A percentile compares a stretch with the other conserved stretches of the same genome.
Conservation (phyloP, 2,113 vertebrate species). For the Mesoclemmys tuberculata region DNA sequence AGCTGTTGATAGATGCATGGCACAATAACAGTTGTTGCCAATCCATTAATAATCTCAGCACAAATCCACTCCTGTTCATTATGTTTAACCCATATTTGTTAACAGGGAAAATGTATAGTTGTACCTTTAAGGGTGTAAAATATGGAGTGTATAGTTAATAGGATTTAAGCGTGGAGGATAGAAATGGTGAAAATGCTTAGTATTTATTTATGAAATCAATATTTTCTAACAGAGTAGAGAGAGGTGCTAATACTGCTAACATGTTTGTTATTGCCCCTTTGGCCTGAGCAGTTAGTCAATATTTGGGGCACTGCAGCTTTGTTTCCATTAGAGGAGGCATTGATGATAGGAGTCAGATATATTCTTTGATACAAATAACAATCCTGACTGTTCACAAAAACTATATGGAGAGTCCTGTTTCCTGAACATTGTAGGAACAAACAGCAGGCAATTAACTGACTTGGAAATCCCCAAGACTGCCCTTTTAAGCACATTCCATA, state of each 20-base stretch:
- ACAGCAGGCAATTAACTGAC: background rate
- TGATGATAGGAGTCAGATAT: background rate
- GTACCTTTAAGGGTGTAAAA: constrained; percentile 59
- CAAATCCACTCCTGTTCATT: constrained; percentile 68
- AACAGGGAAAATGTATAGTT: constrained; percentile 45
- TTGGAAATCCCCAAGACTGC: background rate
- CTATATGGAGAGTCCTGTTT: background rate
- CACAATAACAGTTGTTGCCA: constrained; percentile 71
- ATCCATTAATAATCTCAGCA: constrained; percentile 75
- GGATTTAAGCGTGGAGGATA: constrained; percentile 46
- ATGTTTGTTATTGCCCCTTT: constrained; percentile 46
- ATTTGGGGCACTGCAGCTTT: background rate
- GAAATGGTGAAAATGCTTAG: constrained; percentile 55
- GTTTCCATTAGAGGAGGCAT: background rate
- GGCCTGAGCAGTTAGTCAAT: constrained; percentile 45
- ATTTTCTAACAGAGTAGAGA: constrained; percentile 67
- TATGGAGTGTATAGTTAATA: constrained; percentile 62
- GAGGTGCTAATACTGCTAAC: constrained; percentile 40
- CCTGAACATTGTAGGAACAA: background rate
- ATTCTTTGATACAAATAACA: background rate
- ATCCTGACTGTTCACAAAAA: background rate
- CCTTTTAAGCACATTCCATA: too few relatives aligned
- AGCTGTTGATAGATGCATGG: constrained; percentile 72
- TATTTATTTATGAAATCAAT: constrained; percentile 75
- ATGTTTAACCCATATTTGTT: constrained; percentile 65